A percentile compares a stretch with the other conserved stretches of the same genome.
These are phyloP conservation scores for Melangyna quadrimaculata DNA, from an alignment of 2,888 invertebrate species.

Conservation along the genomic window DNA sequence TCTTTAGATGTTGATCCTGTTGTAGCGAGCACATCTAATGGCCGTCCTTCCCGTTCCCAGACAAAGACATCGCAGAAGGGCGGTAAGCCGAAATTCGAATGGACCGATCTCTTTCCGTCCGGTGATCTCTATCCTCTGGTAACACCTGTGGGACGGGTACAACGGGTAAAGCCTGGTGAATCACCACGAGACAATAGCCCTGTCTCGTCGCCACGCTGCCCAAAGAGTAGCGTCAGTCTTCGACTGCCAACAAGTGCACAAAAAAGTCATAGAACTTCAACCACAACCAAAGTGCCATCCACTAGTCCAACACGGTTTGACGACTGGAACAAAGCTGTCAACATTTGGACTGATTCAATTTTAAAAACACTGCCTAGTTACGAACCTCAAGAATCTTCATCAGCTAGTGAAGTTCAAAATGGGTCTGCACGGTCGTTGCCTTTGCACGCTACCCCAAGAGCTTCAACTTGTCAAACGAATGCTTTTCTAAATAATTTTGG, in stretches of 20 bases:
- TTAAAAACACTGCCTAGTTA: slow-evolving; percentile 54
- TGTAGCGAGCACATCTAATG: slow-evolving; percentile 26
- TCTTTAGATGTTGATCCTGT: slow-evolving; percentile 13
- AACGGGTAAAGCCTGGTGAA: slow-evolving; percentile 19
- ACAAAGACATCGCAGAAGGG: slow-evolving; percentile 31
- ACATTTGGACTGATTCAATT: slow-evolving; percentile 68
- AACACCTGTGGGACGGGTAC: slow-evolving; percentile 30
- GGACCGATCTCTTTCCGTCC: slow-evolving; percentile 55
- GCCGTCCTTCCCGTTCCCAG: slow-evolving; percentile 32
- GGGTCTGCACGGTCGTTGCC: slow-evolving; percentile 11
- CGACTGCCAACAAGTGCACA: not conserved
- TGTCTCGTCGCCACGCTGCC: slow-evolving; percentile 33
- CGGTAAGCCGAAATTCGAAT: slow-evolving; percentile 47
- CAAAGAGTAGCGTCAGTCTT: slow-evolving; percentile 4
- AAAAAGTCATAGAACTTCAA: slow-evolving; percentile 18
- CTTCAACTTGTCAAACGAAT: slow-evolving; percentile 16
- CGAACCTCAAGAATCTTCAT: slow-evolving; percentile 13
- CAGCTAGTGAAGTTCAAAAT: slow-evolving; percentile 10
- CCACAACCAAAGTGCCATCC: slow-evolving; percentile 46
- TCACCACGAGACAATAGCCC: slow-evolving; percentile 36
- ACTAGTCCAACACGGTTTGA: slow-evolving; percentile 34
- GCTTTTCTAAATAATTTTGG: slow-evolving; percentile 26
- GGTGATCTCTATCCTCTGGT: slow-evolving; percentile 43
- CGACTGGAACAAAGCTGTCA: slow-evolving; percentile 66
- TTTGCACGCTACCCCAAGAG: not conserved